Evolutionary conservation across 2,113 vertebrate genomes (phyloP).

Genomic region (Dromiciops gliroides): DNA sequence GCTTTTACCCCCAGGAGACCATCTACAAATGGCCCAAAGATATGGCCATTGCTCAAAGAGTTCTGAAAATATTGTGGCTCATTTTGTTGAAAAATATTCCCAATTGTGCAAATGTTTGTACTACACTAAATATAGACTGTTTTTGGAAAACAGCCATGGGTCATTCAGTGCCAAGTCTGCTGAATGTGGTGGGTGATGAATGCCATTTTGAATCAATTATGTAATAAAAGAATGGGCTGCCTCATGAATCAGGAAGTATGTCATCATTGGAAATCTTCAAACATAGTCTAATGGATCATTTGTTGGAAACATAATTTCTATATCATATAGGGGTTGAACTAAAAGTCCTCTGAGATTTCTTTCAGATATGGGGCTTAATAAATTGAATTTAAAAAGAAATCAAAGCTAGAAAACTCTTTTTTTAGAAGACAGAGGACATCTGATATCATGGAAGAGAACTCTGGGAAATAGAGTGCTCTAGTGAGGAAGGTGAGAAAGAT

Average conservation of each 20-base stretch:
- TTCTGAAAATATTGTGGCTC: not conserved
- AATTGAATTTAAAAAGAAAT: not conserved
- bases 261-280: not conserved
- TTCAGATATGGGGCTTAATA: not conserved
- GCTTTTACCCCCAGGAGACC: not conserved
- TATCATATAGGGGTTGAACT: not conserved
- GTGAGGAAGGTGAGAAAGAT: not conserved
- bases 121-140: constrained; percentile 12
- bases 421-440: not conserved
- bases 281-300: not conserved
- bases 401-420: not conserved
- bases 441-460: not conserved
- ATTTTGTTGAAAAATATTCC: not conserved
- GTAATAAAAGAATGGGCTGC: not conserved
- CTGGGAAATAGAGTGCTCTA: not conserved
- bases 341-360: not conserved
- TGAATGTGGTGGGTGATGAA: constrained; percentile 11
- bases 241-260: constrained; percentile 21
- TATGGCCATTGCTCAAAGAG: not conserved
- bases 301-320: not conserved
- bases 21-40: not conserved
- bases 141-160: constrained; percentile 29
- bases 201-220: not conserved
- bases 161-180: constrained; percentile 24
- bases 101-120: constrained; percentile 13